These are phyloP conservation scores for Cacatua alba DNA, from an alignment of 2,113 vertebrate species.

Conservation along the genomic window DNA sequence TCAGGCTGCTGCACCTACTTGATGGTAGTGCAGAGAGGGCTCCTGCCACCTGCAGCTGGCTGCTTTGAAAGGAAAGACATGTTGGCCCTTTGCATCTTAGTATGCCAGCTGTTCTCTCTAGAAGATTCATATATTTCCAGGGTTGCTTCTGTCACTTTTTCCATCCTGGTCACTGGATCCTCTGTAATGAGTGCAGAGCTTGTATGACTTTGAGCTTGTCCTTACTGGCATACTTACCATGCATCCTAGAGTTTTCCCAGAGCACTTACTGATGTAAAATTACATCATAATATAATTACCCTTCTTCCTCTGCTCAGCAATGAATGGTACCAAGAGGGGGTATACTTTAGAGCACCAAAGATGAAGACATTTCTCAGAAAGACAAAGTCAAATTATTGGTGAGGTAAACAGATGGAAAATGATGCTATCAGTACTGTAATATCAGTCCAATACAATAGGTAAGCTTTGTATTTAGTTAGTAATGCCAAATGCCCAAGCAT, in stretches of 20 bases:
- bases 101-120: neutral
- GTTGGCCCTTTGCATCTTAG: neutral
- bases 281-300: neutral
- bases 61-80: neutral
- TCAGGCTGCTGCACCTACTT: neutral
- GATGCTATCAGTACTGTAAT: neutral
- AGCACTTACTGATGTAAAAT: neutral
- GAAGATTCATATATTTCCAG: neutral
- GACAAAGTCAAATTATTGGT: neutral
- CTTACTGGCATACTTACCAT: neutral
- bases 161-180: neutral
- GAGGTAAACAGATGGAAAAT: neutral
- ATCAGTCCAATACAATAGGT: neutral
- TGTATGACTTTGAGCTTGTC: neutral
- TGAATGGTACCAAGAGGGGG: neutral
- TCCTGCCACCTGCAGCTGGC: neutral
- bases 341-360: neutral
- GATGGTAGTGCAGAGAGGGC: fast-evolving
- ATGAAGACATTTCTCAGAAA: neutral
- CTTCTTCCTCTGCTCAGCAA: neutral
- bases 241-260: neutral
- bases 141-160: neutral
- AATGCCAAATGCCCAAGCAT: neutral
- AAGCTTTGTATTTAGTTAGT: neutral
- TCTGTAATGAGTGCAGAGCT: neutral